Conservation (phyloP, 1,140 invertebrate genomes). For the Calosoma granatense region DNA sequence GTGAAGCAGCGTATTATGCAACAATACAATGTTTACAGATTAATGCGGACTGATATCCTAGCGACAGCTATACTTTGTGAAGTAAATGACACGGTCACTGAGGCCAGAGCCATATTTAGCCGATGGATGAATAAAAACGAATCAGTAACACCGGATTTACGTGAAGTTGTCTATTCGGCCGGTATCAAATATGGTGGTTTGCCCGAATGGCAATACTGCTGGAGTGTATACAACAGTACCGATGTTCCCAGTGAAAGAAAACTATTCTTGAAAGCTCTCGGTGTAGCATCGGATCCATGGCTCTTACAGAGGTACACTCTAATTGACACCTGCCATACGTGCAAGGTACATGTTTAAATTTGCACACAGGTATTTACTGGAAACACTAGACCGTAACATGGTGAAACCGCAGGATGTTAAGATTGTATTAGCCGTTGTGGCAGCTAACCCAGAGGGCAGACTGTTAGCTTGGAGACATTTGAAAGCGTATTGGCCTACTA, state of each 20-base stretch:
- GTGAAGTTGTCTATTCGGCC: slow-evolving; percentile 62
- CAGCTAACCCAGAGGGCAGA: slow-evolving; percentile 59
- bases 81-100: slow-evolving; percentile 48
- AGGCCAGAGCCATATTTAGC: slow-evolving; percentile 50
- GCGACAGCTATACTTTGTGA: slow-evolving; percentile 49
- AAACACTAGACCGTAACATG: slow-evolving; percentile 47
- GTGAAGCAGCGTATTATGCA: slow-evolving; percentile 10
- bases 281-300: slow-evolving; percentile 59
- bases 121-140: slow-evolving; percentile 52
- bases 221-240: slow-evolving; percentile 57
- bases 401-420: slow-evolving; percentile 61
- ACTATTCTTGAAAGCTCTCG: slow-evolving; percentile 58
- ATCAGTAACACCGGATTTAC: slow-evolving; percentile 55
- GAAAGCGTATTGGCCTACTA: slow-evolving; percentile 57
- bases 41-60: slow-evolving; percentile 28
- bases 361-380: slow-evolving; percentile 44
- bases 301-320: slow-evolving; percentile 45
- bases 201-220: slow-evolving; percentile 66
- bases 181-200: slow-evolving; percentile 59
- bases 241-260: slow-evolving; percentile 55
- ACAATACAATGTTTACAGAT: no score
- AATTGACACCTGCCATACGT: not conserved
- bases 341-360: not conserved
- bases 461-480: slow-evolving; percentile 68
- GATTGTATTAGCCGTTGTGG: slow-evolving; percentile 54